Evolutionary conservation across 64 coral and sea anemone genomes (phyloP).

Genomic region (Exaiptasia diaphana): DNA sequence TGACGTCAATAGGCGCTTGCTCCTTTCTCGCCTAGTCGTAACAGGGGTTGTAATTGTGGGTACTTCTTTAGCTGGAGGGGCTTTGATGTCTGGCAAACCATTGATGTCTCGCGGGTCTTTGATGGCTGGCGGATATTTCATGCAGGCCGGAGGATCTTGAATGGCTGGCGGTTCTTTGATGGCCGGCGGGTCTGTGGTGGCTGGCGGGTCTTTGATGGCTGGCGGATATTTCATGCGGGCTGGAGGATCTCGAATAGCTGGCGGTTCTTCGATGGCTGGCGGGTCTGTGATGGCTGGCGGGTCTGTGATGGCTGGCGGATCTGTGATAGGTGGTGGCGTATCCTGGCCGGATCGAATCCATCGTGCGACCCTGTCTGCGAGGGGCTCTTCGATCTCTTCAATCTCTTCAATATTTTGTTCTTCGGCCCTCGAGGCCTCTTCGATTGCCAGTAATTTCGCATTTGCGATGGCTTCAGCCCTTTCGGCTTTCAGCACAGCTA

Average conservation of each 20-base stretch:
- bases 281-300: no score
- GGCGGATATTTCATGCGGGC: not conserved
- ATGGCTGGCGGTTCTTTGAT: not conserved
- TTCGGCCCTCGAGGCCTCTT: not conserved
- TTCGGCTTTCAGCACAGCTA: not conserved
- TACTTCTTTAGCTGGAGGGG: not conserved
- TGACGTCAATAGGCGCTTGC: not conserved
- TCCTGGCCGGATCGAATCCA: not conserved
- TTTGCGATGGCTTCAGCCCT: not conserved
- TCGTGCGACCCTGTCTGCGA: not conserved
- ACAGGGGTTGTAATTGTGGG: not conserved
- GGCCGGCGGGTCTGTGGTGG: not conserved
- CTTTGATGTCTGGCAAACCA: not conserved
- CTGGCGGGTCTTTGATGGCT: no score
- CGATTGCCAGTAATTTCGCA: constrained; percentile 1
- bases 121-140: not conserved
- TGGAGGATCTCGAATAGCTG: not conserved
- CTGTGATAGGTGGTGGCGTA: no score
- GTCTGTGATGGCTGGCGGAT: no score
- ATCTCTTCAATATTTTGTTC: not conserved
- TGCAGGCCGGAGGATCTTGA: not conserved
- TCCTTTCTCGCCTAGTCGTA: not conserved
- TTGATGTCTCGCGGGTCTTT: no score
- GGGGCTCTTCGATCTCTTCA: not conserved
- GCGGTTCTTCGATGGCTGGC: no score